Base-by-base conservation (phyloP, 2,888 invertebrate species). In the Muscina levida region DNA sequence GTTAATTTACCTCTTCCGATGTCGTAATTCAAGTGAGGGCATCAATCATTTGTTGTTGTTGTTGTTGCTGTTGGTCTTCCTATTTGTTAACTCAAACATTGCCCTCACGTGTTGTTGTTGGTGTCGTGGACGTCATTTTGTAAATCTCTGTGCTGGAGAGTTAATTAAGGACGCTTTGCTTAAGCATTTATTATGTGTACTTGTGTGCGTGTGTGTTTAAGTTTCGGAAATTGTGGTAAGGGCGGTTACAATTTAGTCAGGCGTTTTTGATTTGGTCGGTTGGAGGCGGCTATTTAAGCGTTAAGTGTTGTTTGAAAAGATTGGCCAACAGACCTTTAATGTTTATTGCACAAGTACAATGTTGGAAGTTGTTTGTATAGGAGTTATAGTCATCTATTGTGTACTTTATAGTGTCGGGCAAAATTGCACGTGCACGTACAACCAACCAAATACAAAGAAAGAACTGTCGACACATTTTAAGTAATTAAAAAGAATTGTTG, bases 1-100 rank as follows among this genome's bases (percentile, higher is more conserved):
- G 81, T 73, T 74, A 75, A 77, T 72, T 68, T 72, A 44, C 70
- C 72, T 70, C 82, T 72, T n/a, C n/a, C n/a, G 71, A 51, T 65
- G 67, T 53, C 48, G 71, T 68, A 62, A 62, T 62, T 62, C 62
- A 42, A 19, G 39, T 19, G 48, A 62, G 42, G 57, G 56, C 79
- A 76, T 80, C 73, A 78, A 82, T 77, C 81, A 81, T 77, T 74
- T 53, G 66, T 75, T 73, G 31, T 8, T 62, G 39, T 19, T 51
- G 3, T 17, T 79, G 48, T 72, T 26, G 71, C 26, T 19, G 37
- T 67, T 19, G 8, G 13, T 53, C 1, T 53, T 51, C 2, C 17
- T 15, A 46, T 31, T 31, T 31, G 31, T 31, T 31, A 31, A 31
- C 31, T 31, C 3, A 31, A 31, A 31, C 31, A 8, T 8, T 31